Conservation (phyloP, 2,888 invertebrate genomes). For the Lissonota sp. region DNA sequence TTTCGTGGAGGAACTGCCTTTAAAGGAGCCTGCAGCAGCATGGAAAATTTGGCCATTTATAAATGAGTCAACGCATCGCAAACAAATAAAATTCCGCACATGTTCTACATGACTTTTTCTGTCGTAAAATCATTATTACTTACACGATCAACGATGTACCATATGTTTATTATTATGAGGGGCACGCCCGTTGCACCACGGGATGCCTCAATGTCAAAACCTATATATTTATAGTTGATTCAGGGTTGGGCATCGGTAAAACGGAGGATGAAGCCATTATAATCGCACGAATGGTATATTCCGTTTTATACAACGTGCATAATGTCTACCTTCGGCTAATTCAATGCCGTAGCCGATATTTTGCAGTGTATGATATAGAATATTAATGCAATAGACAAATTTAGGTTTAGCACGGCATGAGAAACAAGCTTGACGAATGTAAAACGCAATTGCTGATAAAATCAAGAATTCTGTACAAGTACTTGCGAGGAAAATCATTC, state of each 20-base stretch:
- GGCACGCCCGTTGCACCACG: slow-evolving; percentile 20
- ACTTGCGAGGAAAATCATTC: too few relatives aligned
- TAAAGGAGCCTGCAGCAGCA: too few relatives aligned
- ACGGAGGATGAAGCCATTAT: slow-evolving; percentile 41
- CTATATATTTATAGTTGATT: slow-evolving; percentile 30
- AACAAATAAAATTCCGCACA: slow-evolving; percentile 12
- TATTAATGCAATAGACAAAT: too few relatives aligned
- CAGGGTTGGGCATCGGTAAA: slow-evolving; percentile 19
- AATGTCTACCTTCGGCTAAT: too few relatives aligned
- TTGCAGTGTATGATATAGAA: too few relatives aligned
- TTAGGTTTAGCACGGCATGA: too few relatives aligned
- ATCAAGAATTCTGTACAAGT: too few relatives aligned
- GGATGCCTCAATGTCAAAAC: slow-evolving; percentile 37
- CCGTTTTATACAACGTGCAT: background rate
- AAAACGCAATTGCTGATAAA: too few relatives aligned
- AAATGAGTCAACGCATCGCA: background rate
- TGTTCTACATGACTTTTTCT: slow-evolving; percentile 27
- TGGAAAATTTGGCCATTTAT: too few relatives aligned
- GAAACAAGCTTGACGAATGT: too few relatives aligned
- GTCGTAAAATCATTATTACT: slow-evolving; percentile 57
- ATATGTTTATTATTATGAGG: slow-evolving; percentile 42
- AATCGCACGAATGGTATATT: slow-evolving; percentile 10
- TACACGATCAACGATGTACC: slow-evolving; percentile 14
- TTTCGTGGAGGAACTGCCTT: too few relatives aligned
- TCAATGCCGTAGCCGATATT: too few relatives aligned